Evolutionary conservation across 2,113 vertebrate genomes (phyloP), one percentile per base, ranked within the genome.

Genomic region (Etia nguti): DNA sequence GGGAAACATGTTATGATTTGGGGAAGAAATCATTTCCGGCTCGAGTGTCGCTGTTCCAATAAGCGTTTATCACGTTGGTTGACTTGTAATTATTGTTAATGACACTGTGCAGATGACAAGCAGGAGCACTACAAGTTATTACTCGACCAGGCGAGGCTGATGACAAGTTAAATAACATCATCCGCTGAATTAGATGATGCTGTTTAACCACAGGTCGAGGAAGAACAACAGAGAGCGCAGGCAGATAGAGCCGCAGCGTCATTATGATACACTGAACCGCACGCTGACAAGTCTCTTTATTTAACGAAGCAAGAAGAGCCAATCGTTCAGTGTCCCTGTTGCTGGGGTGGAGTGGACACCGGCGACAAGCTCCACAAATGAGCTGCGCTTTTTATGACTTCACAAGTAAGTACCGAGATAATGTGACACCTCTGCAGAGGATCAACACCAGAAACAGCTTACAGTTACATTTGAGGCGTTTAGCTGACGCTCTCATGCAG

Each of bases 1-100:
- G 85, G 82, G 81, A 89, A 84, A 80, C 59, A 80, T 75, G 90
- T 80, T 88, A 46, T 92, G 92, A 92, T 91, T 92, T 88, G 50
- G 59, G 56, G 59, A 85, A 88, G 87, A 90, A 94, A 91, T 92
- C 57, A 94, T 93, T 94, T 94, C 92, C 82, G 70, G 81, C 90
- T 87, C 31, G 13, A 84, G 87, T 68, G 83, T 80, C 77, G 4
- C 80, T 48, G 73, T 79, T 92, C 82, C 81, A 90, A 93, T 94
- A 89, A 93, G 84, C 77, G 85, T 94, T 90, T 59, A 90, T 94
- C 93, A 93, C 59, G 62, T 89, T 68, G 88, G 60, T 83, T 77
- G 93, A 93, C 90, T 94, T 86, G 88, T 93, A 94, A 94, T 93
- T 92, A 94, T 88, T 85, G 89, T 89, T 95, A 92, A 93, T 92